These are phyloP conservation scores for Anoplius nigerrimus DNA, from an alignment of 2,888 invertebrate genomes.

Conservation along the genomic window DNA sequence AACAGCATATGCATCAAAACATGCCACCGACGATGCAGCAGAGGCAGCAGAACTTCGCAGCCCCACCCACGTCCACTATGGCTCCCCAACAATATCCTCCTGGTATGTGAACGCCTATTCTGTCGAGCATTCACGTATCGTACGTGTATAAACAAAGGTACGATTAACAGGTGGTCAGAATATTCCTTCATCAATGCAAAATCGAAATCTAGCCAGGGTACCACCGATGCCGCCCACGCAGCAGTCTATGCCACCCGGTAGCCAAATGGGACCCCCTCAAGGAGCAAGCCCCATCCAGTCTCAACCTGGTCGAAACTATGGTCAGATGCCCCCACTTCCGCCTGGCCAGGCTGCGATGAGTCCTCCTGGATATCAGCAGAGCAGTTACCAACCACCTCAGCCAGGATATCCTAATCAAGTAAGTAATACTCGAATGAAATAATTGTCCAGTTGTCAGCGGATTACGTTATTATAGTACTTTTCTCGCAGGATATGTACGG, in stretches of 20 bases:
- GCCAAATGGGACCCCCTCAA: neutral
- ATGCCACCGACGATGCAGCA: slow-evolving; percentile 2
- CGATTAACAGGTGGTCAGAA: too few relatives aligned
- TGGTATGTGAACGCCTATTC: slow-evolving; percentile 8
- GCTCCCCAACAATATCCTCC: slow-evolving; percentile 45
- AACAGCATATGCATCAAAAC: slow-evolving; percentile 29
- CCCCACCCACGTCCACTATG: slow-evolving; percentile 52
- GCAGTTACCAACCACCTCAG: slow-evolving; percentile 46
- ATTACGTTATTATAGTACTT: neutral
- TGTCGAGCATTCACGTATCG: slow-evolving; percentile 42
- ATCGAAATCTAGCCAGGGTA: too few relatives aligned
- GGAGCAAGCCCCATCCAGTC: slow-evolving; percentile 44
- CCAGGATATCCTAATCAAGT: slow-evolving; percentile 72
- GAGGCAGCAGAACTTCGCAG: slow-evolving; percentile 34
- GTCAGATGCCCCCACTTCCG: slow-evolving; percentile 58
- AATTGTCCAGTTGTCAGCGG: neutral
- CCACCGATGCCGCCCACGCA: slow-evolving; percentile 32
- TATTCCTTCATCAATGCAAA: too few relatives aligned
- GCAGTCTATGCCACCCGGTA: neutral
- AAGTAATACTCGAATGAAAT: slow-evolving; percentile 45
- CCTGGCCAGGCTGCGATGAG: slow-evolving; percentile 67
- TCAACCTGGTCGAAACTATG: slow-evolving; percentile 45
- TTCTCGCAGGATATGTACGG: slow-evolving; percentile 60
- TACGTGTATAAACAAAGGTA: too few relatives aligned
- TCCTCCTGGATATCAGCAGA: slow-evolving; percentile 55